Evolutionary conservation across 2,113 vertebrate species (phyloP).

Genomic region (Gymnorhina tibicen): DNA sequence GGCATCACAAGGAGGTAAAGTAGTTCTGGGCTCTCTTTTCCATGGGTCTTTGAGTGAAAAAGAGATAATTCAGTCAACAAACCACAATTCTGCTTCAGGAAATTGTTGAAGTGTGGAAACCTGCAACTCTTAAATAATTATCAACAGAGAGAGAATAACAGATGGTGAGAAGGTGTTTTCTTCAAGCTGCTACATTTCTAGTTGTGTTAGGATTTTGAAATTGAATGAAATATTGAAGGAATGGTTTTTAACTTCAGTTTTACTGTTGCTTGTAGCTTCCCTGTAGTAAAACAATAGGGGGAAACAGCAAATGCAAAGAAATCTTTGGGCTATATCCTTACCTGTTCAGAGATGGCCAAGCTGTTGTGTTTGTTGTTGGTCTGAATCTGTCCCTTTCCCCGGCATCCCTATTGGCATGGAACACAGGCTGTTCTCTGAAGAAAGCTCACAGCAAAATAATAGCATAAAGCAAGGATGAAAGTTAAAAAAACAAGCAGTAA

Average conservation of each 20-base stretch:
- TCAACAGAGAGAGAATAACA: not conserved
- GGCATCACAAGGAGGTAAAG: conserved; percentile 92
- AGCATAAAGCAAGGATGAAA: not conserved
- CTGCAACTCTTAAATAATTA: not conserved
- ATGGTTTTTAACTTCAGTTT: not conserved
- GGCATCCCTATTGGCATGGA: not conserved
- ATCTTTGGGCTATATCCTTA: not conserved
- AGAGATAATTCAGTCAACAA: not conserved
- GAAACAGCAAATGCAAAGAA: not conserved
- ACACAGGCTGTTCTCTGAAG: not conserved
- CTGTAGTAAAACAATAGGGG: not conserved
- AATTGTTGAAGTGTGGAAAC: not conserved
- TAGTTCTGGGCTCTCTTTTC: not conserved
- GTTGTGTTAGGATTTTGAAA: not conserved
- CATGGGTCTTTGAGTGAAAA: not conserved
- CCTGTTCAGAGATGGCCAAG: not conserved
- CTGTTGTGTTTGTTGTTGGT: not conserved
- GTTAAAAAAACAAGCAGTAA: not conserved
- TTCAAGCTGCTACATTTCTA: not conserved
- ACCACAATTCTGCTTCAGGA: not conserved
- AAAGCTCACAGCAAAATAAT: not conserved
- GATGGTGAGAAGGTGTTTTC: not conserved
- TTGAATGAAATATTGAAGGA: not conserved
- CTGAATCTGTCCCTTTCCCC: not conserved
- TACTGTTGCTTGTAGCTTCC: not conserved